Percentiles rank a stretch among this genome's conserved stretches.
phyloP scores from a whole-genome alignment of 2,113 vertebrate species.

The Ophiodon elongatus region DNA sequence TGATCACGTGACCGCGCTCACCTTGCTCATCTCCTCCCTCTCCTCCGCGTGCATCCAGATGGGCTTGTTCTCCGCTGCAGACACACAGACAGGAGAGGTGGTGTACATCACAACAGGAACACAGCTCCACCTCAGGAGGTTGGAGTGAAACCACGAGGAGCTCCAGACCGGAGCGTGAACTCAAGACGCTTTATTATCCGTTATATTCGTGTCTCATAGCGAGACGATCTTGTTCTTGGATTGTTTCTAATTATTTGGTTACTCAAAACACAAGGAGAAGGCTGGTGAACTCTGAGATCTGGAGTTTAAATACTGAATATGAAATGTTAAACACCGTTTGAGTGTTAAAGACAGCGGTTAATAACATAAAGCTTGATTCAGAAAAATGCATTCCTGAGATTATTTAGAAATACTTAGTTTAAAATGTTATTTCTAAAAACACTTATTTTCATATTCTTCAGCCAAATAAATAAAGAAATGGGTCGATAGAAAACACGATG shows the following conservation, averaged over 20 bases:
- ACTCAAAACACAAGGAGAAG: not conserved
- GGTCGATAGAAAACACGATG: not conserved
- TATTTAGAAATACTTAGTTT: not conserved
- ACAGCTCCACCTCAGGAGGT: not conserved
- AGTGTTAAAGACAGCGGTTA: not conserved
- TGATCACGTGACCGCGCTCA: slow-evolving; percentile 56
- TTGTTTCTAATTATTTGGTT: not conserved
- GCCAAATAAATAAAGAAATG: not conserved
- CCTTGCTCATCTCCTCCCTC: slow-evolving; percentile 97
- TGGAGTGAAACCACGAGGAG: not conserved
- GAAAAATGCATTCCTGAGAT: not conserved
- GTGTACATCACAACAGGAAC: slow-evolving; percentile 46
- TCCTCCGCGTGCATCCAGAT: slow-evolving; percentile 99
- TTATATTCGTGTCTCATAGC: no score
- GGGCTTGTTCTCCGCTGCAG: slow-evolving; percentile 94
- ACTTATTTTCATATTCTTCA: not conserved
- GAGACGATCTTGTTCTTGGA: not conserved
- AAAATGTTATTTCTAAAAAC: not conserved
- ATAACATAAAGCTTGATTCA: not conserved
- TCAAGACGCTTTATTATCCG: no score
- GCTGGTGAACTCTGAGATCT: not conserved
- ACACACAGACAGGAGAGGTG: slow-evolving; percentile 58
- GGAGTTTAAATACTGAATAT: not conserved
- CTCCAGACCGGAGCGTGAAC: no score
- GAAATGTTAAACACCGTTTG: not conserved